Evolutionary conservation across 1,140 invertebrate genomes (phyloP).

Genomic region (Scaptomyza graminum): DNA sequence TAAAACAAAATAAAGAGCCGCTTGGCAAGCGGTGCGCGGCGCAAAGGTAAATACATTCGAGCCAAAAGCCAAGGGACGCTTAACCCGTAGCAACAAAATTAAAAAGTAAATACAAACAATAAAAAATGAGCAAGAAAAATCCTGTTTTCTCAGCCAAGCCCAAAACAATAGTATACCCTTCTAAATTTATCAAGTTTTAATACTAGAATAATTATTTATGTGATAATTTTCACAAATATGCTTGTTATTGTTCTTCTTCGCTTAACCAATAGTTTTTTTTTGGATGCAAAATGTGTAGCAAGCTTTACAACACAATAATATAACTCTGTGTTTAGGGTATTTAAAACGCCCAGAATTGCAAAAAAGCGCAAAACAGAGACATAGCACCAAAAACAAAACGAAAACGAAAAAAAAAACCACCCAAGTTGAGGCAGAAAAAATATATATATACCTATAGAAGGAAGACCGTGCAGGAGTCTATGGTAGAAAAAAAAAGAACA

Average conservation of each 20-base stretch:
- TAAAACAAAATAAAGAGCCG: slow-evolving; percentile 26
- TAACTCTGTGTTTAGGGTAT: no score
- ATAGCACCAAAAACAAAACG: not conserved
- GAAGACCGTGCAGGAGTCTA: not conserved
- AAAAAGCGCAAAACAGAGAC: slow-evolving; percentile 8
- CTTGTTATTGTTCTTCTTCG: no score
- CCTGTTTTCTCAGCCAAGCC: no score
- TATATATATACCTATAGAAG: not conserved
- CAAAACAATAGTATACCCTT: not conserved
- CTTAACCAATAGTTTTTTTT: no score
- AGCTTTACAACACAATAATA: no score
- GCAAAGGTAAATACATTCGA: slow-evolving; percentile 72
- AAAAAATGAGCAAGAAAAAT: not conserved
- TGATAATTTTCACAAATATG: no score
- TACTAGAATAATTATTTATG: no score
- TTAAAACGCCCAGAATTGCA: slow-evolving; percentile 2
- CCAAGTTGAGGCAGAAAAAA: not conserved
- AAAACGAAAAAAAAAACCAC: not conserved
- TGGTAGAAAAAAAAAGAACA: not conserved
- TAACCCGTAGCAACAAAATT: slow-evolving; percentile 56
- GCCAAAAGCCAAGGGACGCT: slow-evolving; percentile 70
- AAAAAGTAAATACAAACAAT: slow-evolving; percentile 33
- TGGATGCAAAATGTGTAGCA: no score
- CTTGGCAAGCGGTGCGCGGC: not conserved
- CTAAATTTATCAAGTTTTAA: no score